Percentiles rank a stretch among this genome's conserved stretches.
These are phyloP conservation scores for Drosophila sproati DNA, from an alignment of 1,140 invertebrate genomes.

Conservation along the genomic window DNA sequence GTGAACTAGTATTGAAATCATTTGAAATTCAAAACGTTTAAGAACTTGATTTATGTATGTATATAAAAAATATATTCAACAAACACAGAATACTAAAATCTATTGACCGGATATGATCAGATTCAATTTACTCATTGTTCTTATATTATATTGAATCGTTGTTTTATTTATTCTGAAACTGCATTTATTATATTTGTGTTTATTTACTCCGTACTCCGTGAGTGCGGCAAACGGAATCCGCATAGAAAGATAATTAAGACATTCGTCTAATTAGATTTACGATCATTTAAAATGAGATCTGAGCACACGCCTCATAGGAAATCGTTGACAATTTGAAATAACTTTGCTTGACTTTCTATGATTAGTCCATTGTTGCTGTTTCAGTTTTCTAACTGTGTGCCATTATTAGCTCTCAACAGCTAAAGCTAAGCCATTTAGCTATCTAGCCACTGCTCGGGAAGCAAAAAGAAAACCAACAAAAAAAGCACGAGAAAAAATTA, in stretches of 20 bases:
- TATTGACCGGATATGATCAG: too few species aligned
- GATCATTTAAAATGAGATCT: conserved; percentile 54
- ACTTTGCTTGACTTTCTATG: conserved; percentile 50
- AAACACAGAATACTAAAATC: too few species aligned
- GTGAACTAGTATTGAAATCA: background rate
- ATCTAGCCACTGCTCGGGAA: conserved; percentile 25
- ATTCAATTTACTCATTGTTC: too few species aligned
- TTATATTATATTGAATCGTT: too few species aligned
- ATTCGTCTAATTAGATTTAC: conserved; percentile 16
- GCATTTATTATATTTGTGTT: too few species aligned
- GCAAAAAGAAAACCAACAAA: conserved; percentile 15
- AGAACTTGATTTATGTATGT: too few species aligned
- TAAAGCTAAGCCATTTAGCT: conserved; percentile 30
- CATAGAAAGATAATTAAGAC: conserved; percentile 17
- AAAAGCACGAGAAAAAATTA: conserved; percentile 4
- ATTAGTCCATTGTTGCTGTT: conserved; percentile 43
- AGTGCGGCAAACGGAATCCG: background rate
- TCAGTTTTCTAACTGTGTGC: conserved; percentile 64
- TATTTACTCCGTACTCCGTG: too few species aligned
- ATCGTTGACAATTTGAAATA: conserved; percentile 39
- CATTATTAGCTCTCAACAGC: conserved; percentile 56
- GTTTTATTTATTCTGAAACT: too few species aligned
- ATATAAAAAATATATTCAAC: too few species aligned
- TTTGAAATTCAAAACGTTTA: background rate
- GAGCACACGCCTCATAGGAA: conserved; percentile 61